Evolutionary conservation across 2,888 invertebrate genomes (phyloP).

Genomic region (Caenorhabditis doughertyi): DNA sequence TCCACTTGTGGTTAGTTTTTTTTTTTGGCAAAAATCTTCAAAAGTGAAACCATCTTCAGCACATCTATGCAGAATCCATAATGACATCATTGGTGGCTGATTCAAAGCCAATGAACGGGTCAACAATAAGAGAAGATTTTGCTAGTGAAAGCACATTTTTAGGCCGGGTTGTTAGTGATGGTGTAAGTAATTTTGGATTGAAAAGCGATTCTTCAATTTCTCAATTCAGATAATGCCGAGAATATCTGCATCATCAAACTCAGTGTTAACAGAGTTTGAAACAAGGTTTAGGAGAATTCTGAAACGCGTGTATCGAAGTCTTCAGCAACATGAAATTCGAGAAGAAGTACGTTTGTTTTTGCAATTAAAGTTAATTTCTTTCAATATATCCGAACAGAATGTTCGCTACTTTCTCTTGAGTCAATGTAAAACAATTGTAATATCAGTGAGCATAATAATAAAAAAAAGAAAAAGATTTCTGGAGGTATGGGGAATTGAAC

Average conservation of each 20-base stretch:
- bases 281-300: slow-evolving; percentile 79
- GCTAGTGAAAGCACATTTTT: slow-evolving; percentile 76
- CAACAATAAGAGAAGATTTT: slow-evolving; percentile 47
- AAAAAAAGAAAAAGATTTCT: slow-evolving; percentile 53
- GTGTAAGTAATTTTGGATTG: slow-evolving; percentile 54
- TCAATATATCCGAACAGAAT: no score
- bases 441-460: no score
- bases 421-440: no score
- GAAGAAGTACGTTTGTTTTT: slow-evolving; percentile 78
- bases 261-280: slow-evolving; percentile 80
- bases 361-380: no score
- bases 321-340: slow-evolving; percentile 82
- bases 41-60: slow-evolving; percentile 23
- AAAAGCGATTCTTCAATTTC: neutral
- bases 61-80: slow-evolving; percentile 60
- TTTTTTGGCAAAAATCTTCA: neutral
- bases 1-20: slow-evolving; percentile 41
- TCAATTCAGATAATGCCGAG: slow-evolving; percentile 74
- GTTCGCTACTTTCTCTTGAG: no score
- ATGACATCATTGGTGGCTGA: slow-evolving; percentile 30
- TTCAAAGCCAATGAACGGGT: slow-evolving; percentile 50
- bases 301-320: slow-evolving; percentile 80
- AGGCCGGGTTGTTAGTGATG: slow-evolving; percentile 76
- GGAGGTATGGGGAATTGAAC: slow-evolving; percentile 75
- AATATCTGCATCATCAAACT: slow-evolving; percentile 71